These are phyloP conservation scores for Thereva unica DNA, from an alignment of 2,888 invertebrate species.

Conservation along the genomic window DNA sequence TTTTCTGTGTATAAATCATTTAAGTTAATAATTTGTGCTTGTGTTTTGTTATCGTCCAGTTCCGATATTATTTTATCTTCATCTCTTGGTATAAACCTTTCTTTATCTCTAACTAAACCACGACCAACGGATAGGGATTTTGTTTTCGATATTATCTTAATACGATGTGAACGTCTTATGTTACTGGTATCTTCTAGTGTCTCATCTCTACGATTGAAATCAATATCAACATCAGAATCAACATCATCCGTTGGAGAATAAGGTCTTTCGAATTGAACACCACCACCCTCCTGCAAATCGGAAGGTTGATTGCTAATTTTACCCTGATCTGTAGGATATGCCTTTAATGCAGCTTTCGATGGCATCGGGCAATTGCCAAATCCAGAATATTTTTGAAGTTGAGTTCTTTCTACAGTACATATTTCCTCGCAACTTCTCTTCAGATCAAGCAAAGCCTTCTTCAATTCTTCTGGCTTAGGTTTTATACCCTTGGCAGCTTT, in stretches of 20 bases:
- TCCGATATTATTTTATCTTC: constrained; percentile 52
- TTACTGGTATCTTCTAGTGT: constrained; percentile 43
- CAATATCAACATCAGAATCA: no score
- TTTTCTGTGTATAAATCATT: constrained; percentile 53
- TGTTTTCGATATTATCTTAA: constrained; percentile 73
- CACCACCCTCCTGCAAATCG: no score
- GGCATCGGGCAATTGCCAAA: background rate
- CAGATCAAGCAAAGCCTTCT: no score
- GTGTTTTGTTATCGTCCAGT: constrained; percentile 16
- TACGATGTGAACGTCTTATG: constrained; percentile 75
- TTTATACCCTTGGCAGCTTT: no score
- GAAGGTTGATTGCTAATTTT: background rate
- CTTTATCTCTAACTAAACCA: constrained; percentile 66
- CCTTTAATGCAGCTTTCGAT: constrained; percentile 31
- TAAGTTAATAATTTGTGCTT: constrained; percentile 38
- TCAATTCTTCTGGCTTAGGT: no score
- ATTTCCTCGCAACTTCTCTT: no score
- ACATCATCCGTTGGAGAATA: constrained; percentile 10
- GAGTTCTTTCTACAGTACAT: no score
- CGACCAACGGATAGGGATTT: constrained; percentile 70
- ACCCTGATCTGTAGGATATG: constrained; percentile 6
- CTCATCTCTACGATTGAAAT: background rate
- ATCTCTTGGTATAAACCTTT: constrained; percentile 50
- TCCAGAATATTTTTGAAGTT: no score
- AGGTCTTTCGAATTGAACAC: no score